Percentiles rank a stretch among this genome's conserved stretches.
Evolutionary conservation across 2,797 vertebrate species (phyloP).

Genomic region (Coilia nasus): DNA sequence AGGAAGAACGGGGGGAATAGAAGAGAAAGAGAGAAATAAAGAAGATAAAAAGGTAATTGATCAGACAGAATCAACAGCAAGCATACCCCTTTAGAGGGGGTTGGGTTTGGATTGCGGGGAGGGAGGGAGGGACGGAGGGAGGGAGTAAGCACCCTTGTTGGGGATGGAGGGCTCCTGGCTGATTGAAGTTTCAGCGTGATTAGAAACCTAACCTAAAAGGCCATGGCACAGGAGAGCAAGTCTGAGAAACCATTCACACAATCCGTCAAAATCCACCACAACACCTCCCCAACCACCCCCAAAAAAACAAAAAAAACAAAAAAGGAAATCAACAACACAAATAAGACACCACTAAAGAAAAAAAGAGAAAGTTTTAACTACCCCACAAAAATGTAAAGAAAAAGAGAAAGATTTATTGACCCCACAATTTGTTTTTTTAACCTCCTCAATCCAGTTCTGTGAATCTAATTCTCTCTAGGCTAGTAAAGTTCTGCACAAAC

Average conservation of each 20-base stretch:
- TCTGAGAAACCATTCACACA: not conserved
- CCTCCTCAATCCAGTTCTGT: not conserved
- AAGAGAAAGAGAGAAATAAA: slow-evolving; percentile 78
- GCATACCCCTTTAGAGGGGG: slow-evolving; percentile 50
- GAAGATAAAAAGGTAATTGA: slow-evolving; percentile 77
- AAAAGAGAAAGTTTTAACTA: not conserved
- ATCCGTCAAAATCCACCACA: not conserved
- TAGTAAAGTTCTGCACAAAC: not conserved
- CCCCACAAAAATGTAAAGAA: not conserved
- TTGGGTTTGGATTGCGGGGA: slow-evolving; percentile 4
- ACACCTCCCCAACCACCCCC: not conserved
- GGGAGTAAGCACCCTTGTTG: not conserved
- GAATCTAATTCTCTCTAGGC: not conserved
- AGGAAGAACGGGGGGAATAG: slow-evolving; percentile 62
- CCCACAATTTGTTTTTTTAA: not conserved
- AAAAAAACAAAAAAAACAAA: not conserved
- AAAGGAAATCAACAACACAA: not conserved
- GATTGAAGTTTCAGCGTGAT: slow-evolving; percentile 47
- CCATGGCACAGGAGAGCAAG: slow-evolving; percentile 11
- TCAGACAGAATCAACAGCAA: slow-evolving; percentile 69
- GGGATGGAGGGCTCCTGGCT: slow-evolving; percentile 13
- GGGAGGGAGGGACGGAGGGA: not conserved
- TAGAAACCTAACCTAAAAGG: slow-evolving; percentile 34
- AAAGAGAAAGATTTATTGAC: not conserved
- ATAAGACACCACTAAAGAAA: not conserved